These are phyloP conservation scores for Phaethornis superciliosus DNA, from an alignment of 2,113 vertebrate species.

Conservation along the genomic window DNA sequence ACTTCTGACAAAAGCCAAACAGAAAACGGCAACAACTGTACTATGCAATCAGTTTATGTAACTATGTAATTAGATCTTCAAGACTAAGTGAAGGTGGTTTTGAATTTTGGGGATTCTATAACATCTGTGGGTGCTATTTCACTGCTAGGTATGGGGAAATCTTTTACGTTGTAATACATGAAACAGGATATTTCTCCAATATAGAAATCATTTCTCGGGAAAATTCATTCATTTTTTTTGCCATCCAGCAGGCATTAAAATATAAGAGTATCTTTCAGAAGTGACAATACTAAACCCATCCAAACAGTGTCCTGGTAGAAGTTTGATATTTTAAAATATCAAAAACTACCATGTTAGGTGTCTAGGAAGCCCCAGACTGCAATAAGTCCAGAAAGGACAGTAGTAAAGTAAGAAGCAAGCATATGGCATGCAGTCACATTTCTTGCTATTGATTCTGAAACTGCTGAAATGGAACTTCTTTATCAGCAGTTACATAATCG, in stretches of 20 bases:
- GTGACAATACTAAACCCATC: background rate
- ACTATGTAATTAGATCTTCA: conserved; percentile 5
- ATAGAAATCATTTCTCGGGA: background rate
- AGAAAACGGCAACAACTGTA: conserved; percentile 5
- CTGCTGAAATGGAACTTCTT: conserved; percentile 42
- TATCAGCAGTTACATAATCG: conserved; percentile 35
- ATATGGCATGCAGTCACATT: conserved; percentile 6
- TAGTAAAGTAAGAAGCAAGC: conserved; percentile 16
- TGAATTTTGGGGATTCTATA: background rate
- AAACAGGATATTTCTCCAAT: background rate
- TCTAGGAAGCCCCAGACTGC: background rate
- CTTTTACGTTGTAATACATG: background rate
- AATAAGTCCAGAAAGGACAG: conserved; percentile 6
- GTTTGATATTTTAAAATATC: conserved; percentile 33
- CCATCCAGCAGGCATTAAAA: background rate
- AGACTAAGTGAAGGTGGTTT: conserved; percentile 6
- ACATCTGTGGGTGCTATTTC: background rate
- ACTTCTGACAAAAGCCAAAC: conserved; percentile 31
- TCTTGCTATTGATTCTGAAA: conserved; percentile 48
- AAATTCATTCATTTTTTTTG: background rate
- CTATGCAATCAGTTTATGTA: conserved; percentile 36
- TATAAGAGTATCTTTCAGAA: background rate
- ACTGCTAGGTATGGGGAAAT: background rate
- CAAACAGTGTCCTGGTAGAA: background rate
- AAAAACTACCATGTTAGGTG: background rate